These are phyloP conservation scores for Pseudococcus jackbeardsleyi DNA, from an alignment of 2,888 invertebrate species.

Conservation along the genomic window DNA sequence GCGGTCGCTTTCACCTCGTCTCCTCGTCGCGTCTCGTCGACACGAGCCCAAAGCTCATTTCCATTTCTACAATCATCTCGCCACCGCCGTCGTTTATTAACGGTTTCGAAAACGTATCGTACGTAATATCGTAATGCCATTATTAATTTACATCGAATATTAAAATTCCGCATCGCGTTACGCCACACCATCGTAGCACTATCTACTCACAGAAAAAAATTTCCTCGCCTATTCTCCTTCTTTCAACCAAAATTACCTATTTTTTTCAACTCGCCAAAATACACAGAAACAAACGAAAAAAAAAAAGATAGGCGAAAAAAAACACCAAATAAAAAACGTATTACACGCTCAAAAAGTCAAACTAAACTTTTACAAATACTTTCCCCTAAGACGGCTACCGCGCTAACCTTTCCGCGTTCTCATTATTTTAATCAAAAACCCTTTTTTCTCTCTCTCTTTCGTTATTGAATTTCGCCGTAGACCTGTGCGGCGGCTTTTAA, in stretches of 20 bases:
- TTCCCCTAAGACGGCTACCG: not conserved
- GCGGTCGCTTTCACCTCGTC: constrained; percentile 47
- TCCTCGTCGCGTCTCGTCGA: not conserved
- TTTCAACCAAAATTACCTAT: not conserved
- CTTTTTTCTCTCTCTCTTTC: not conserved
- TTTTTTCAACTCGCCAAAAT: not conserved
- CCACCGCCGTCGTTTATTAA: not conserved
- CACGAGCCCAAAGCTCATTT: constrained; percentile 47
- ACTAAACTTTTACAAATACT: constrained; percentile 46
- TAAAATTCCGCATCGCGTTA: constrained; percentile 38
- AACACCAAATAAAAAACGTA: constrained; percentile 28
- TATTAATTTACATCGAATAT: constrained; percentile 36
- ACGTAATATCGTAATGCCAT: constrained; percentile 32
- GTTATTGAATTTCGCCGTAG: constrained; percentile 33
- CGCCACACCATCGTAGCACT: not conserved
- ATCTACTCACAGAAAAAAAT: not conserved
- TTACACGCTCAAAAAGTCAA: constrained; percentile 52
- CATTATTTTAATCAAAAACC: constrained; percentile 52
- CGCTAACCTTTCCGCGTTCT: constrained; percentile 9
- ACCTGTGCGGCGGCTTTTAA: constrained; percentile 47
- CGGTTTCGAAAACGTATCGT: constrained; percentile 28
- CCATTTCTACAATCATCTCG: constrained; percentile 41
- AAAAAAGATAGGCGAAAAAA: not conserved
- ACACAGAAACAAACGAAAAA: not conserved
- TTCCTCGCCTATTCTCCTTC: not conserved